phyloP scores from a whole-genome alignment of 2,113 vertebrate genomes.

The human region DNA sequence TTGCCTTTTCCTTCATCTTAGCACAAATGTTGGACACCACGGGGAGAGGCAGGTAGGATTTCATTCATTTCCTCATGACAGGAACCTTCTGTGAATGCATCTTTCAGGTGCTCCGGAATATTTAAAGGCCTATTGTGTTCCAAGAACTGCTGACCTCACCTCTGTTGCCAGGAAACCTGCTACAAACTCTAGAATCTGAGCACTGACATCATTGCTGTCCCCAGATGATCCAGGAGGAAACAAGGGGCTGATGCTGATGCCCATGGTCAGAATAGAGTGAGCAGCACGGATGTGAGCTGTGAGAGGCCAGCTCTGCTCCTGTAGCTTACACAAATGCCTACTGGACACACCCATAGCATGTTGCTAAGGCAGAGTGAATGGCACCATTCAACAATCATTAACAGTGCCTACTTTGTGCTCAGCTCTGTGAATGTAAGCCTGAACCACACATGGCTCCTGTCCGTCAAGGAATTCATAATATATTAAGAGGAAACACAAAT shows the following conservation, averaged over 20 bases:
- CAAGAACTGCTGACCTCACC: slow-evolving; percentile 11
- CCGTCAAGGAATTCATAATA: not conserved
- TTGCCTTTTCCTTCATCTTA: not conserved
- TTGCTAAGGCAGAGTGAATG: not conserved
- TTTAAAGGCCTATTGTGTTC: slow-evolving; percentile 1
- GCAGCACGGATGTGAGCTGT: not conserved
- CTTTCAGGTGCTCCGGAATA: slow-evolving; percentile 13
- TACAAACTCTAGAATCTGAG: not conserved
- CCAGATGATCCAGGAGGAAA: not conserved
- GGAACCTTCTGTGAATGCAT: not conserved
- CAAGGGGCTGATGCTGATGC: not conserved
- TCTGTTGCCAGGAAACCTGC: slow-evolving; percentile 49
- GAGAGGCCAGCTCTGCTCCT: not conserved
- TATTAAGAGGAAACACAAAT: not conserved
- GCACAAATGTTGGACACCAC: not conserved
- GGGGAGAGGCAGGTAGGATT: not conserved
- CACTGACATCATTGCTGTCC: not conserved
- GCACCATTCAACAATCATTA: not conserved
- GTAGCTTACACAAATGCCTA: not conserved
- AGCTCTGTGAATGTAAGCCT: not conserved
- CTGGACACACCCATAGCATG: not conserved
- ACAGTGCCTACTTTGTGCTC: not conserved
- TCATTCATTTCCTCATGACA: slow-evolving; percentile 11
- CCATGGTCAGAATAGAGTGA: not conserved
- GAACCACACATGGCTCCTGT: not conserved